Conservation (phyloP, 1,140 invertebrate genomes). For the Argopecten irradians region DNA sequence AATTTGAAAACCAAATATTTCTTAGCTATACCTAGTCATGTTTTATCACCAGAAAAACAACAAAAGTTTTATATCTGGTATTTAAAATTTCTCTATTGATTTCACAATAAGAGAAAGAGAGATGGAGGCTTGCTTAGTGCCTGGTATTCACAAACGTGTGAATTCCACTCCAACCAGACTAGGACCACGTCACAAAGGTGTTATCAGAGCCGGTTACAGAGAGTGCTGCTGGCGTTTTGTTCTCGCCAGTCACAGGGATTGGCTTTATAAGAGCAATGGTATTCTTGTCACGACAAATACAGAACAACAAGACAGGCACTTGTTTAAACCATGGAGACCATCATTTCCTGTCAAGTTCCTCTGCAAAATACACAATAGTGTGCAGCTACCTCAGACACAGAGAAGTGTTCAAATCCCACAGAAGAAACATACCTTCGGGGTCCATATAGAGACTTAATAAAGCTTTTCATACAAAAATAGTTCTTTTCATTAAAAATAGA, state of each 20-base stretch:
- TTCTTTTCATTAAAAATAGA: no score
- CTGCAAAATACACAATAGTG: neutral
- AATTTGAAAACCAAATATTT: neutral
- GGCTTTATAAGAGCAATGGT: neutral
- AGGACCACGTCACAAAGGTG: neutral
- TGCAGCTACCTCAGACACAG: neutral
- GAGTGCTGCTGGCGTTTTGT: neutral
- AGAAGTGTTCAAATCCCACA: neutral
- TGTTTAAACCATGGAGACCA: neutral
- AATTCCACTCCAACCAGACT: neutral
- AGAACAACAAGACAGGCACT: neutral
- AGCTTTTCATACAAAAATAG: neutral
- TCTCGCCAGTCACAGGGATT: neutral
- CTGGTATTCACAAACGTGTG: neutral
- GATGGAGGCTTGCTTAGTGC: neutral
- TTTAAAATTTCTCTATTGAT: neutral
- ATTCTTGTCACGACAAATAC: slow-evolving; percentile 6
- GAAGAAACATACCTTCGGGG: neutral
- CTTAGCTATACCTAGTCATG: neutral
- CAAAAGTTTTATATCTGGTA: neutral
- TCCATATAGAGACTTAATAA: neutral
- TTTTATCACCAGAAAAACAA: neutral
- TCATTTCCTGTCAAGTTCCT: neutral
- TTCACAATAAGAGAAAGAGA: neutral
- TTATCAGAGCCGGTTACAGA: neutral